These are phyloP conservation scores for Liasis olivaceus DNA, from an alignment of 2,797 vertebrate species.

Conservation along the genomic window DNA sequence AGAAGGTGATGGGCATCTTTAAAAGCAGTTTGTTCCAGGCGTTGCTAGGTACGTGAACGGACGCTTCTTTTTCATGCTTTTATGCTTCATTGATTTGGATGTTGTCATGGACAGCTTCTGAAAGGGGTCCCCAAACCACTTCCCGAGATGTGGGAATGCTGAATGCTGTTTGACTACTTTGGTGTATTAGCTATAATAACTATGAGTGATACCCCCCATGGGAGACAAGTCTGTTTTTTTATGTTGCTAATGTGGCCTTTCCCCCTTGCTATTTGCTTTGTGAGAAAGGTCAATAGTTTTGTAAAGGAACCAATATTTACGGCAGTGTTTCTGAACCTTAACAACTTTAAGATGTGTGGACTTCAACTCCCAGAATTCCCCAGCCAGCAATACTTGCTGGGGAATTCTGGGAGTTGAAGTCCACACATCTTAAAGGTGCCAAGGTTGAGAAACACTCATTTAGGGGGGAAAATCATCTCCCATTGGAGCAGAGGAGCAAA, in stretches of 20 bases:
- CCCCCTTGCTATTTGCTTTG: background rate
- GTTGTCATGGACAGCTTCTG: background rate
- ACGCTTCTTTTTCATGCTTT: background rate
- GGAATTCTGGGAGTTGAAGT: background rate
- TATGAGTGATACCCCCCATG: background rate
- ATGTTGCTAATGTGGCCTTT: background rate
- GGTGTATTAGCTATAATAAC: background rate
- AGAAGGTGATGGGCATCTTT: constrained; percentile 92
- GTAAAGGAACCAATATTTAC: background rate
- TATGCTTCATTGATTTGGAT: background rate
- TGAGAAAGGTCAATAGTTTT: background rate
- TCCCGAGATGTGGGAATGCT: background rate
- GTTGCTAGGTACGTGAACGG: constrained; percentile 87
- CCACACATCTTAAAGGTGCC: background rate
- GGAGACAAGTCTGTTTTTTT: background rate
- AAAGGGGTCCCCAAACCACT: background rate
- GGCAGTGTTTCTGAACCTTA: background rate
- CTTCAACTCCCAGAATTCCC: background rate
- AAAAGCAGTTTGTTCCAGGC: constrained; percentile 95
- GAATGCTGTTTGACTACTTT: background rate
- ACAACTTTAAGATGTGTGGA: background rate
- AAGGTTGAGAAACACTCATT: background rate
- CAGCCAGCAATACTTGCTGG: background rate
- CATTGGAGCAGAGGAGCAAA: background rate
- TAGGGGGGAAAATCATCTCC: background rate